phyloP scores from a whole-genome alignment of 2,888 invertebrate genomes.

The Clusia tigrina region DNA sequence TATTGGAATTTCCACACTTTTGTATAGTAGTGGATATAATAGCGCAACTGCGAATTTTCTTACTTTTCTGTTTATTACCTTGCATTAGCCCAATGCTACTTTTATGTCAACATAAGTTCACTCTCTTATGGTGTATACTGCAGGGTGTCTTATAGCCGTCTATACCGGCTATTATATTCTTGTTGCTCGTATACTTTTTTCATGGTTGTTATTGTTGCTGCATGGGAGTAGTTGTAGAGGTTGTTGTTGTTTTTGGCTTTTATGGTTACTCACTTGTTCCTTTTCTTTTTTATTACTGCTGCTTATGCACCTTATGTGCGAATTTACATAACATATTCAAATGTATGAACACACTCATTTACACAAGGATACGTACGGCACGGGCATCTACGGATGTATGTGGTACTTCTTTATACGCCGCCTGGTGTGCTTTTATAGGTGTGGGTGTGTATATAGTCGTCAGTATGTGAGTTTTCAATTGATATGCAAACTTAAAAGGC shows the following conservation, averaged over 20 bases:
- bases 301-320: slow-evolving; percentile 11
- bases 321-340: slow-evolving; percentile 21
- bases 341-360: slow-evolving; percentile 19
- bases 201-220: slow-evolving; percentile 16
- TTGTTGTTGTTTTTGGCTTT: slow-evolving; percentile 23
- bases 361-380: slow-evolving; percentile 19
- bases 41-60: no score
- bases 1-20: no score
- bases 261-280: slow-evolving; percentile 12
- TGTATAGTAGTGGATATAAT: no score
- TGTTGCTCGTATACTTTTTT: no score
- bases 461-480: slow-evolving; percentile 56
- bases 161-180: no score
- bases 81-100: no score
- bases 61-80: no score
- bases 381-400: slow-evolving; percentile 1
- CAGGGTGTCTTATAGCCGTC: no score
- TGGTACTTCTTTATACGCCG: no score
- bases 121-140: no score
- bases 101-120: no score
- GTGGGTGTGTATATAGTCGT: slow-evolving; percentile 21
- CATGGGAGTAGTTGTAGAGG: slow-evolving; percentile 12
- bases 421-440: neutral
- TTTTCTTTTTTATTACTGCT: slow-evolving; percentile 7
- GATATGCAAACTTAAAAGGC: slow-evolving; percentile 62